Evolutionary conservation across 2,113 vertebrate species (phyloP), one percentile per base, ranked within the genome.

Genomic region (Leptobrachium ailaonicum): DNA sequence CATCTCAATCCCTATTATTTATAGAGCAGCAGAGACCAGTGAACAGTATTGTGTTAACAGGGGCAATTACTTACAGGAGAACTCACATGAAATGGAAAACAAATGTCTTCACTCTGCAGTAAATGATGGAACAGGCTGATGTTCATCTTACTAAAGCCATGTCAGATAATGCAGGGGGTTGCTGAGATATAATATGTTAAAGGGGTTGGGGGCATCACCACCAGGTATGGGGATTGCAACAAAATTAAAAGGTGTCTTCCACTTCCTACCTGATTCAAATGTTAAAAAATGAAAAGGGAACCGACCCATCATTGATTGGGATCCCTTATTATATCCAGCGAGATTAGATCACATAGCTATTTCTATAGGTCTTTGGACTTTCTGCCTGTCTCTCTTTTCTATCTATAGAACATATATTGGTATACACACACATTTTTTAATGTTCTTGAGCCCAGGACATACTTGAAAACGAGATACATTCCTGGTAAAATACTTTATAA

Each of bases 1-100:
- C 90, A 89, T 96, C 96, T 98, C 96, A 95, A 96, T 97, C 93
- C 91, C 86, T 89, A 92, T 97, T 97, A 98, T 97, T 98, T 98
- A 98, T 94, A 94, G 94, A 75, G 86, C 86, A 75, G 82, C 20
- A 75, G 85, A 89, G 86, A 88, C 84, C 84, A 82, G 84, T 88
- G 88, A 89, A 89, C 91, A 87, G 91, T 88, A 88, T 66, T 86
- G 86, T 84, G 85, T 89, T 91, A 92, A 92, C 86, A 86, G 92
- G 90, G 87, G 90, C 89, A 90, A 93, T 92, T 94, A 92, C 88
- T 90, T 90, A 91, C 88, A 85, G 88, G 82, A 86, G 90, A 93
- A 87, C 82, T 84, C 85, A 90, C 86, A 83, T 87, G 88, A 91
- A 90, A 92, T 90, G 90, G 89, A 87, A 91, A 91, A 83, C 90